Base-by-base conservation (phyloP, 2,888 invertebrate species). In the Margaritifera margaritifera region DNA sequence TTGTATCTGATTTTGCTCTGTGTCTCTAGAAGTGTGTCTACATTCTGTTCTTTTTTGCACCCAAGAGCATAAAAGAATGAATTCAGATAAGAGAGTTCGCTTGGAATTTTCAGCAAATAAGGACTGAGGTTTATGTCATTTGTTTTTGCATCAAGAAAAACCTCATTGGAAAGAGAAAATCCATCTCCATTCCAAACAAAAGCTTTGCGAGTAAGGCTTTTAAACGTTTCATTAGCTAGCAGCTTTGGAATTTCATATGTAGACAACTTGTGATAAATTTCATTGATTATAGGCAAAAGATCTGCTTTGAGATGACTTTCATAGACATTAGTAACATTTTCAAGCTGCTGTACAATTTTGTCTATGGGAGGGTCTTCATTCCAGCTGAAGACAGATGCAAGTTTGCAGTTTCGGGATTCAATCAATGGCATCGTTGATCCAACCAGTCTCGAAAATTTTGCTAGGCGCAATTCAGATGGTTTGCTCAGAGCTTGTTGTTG, bases 111-210 rank as follows among this genome's bases (percentile, higher is more conserved):
- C 25, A 54, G 58, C 42, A 70, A 61, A 53, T 72, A 77, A 22
- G 77, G 77, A 19, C 63, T 25, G 18, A 74, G 31, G n/a, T 57
- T 52, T 42, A 74, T 66, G 58, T 74, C 74, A 19, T 62, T 51
- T 11, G 25, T 15, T 6, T 31, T 62, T 24, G 2, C 53, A 15
- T 62, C 15, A 15, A 69, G 27, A 56, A 60, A 66, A 18, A 70
- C 42, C n/a, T 50, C 62, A 18, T 51, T 55, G 22, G 70, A 64
- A 18, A 24, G 18, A 52, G 53, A 42, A 70, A 77, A 77, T 15
- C 64, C 60, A 54, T 72, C 58, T 15, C 77, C 77, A 50, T 53
- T 69, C 74, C 74, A 77, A 11, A 74, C 27, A 24, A 66, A 59
- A 42, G 59, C 25, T 19, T 70, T 57, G 0, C 6, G 18, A 19